Base-by-base conservation (phyloP, 2,888 invertebrate genomes). In the Drosophila infuscata region DNA sequence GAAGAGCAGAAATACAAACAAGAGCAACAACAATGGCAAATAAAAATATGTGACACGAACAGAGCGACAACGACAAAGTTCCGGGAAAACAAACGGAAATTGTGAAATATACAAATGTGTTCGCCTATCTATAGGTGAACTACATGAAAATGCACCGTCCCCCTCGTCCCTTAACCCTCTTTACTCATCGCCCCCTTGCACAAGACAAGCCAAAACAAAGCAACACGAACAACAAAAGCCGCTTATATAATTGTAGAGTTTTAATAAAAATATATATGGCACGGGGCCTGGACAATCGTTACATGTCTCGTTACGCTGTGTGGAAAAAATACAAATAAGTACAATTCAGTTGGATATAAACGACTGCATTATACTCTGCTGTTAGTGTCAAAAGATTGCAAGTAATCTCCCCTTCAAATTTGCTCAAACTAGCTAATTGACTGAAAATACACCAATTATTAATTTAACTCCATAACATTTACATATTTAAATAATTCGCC, bases 31-130 rank as follows among this genome's bases (percentile, higher is more conserved):
- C 70, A 71, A 69, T 70, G 65, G 52, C 65, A 75, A 81, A 68
- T 76, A 76, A 79, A 83, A 84, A 84, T 77, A 82, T 84, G 86
- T 88, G 88, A 88, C 86, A 85, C 88, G 83, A 81, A 87, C 76
- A 84, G 74, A 79, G 70, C 83, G 76, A 82, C 83, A 76, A 74
- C 83, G 77, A 86, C 83, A 81, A 87, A 69, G 88, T 81, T 81
- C 84, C 84, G 88, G 88, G 88, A 89, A 86, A 82, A 79, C 75
- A 82, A 82, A 74, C 90, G 90, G 88, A 87, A 88, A 88, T 87
- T 87, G 90, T 88, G 87, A 88, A 83, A 87, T 83, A 86, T 81
- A 89, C 83, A 87, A 89, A 89, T 88, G 88, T 88, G 85, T 88
- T 86, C 70, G 73, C 64, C 81, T 46, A 80, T 83, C 71, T 76